Percentiles rank a stretch among this genome's conserved stretches.
These are phyloP conservation scores for Laothoe populi DNA, from an alignment of 2,888 invertebrate species.

Conservation along the genomic window DNA sequence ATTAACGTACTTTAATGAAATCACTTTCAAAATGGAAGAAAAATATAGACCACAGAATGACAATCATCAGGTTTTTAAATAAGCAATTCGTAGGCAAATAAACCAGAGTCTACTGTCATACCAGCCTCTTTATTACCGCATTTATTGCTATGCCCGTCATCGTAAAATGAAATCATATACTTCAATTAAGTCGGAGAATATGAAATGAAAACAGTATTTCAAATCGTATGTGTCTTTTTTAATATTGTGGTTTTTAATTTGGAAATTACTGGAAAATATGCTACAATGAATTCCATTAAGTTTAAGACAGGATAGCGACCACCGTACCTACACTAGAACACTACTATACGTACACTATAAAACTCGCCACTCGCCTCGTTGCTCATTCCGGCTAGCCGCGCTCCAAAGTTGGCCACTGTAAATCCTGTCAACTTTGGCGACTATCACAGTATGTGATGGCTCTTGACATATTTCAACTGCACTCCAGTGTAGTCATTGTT, in stretches of 20 bases:
- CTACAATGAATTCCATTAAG: too few relatives aligned
- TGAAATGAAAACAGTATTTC: constrained; percentile 6
- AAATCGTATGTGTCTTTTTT: neutral
- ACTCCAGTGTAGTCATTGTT: too few relatives aligned
- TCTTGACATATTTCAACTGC: too few relatives aligned
- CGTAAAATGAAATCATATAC: neutral
- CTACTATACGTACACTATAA: too few relatives aligned
- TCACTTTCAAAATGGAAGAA: neutral
- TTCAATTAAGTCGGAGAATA: constrained; percentile 4
- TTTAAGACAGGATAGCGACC: too few relatives aligned
- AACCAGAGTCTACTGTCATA: neutral
- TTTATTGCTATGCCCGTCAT: constrained; percentile 3
- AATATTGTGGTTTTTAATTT: neutral
- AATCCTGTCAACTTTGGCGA: too few relatives aligned
- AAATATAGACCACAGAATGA: constrained; percentile 1
- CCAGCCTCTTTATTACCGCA: constrained; percentile 2
- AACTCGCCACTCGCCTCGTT: too few relatives aligned
- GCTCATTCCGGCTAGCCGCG: too few relatives aligned
- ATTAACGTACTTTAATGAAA: neutral
- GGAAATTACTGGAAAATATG: neutral
- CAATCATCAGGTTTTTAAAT: constrained; percentile 4
- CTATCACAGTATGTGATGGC: too few relatives aligned
- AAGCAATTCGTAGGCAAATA: constrained; percentile 14
- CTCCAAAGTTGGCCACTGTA: too few relatives aligned
- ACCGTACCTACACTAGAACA: too few relatives aligned